A percentile compares a stretch with the other conserved stretches of the same genome.
phyloP scores from a whole-genome alignment of 35 echinoderm and acorn worm genomes.

The Lytechinus pictus region DNA sequence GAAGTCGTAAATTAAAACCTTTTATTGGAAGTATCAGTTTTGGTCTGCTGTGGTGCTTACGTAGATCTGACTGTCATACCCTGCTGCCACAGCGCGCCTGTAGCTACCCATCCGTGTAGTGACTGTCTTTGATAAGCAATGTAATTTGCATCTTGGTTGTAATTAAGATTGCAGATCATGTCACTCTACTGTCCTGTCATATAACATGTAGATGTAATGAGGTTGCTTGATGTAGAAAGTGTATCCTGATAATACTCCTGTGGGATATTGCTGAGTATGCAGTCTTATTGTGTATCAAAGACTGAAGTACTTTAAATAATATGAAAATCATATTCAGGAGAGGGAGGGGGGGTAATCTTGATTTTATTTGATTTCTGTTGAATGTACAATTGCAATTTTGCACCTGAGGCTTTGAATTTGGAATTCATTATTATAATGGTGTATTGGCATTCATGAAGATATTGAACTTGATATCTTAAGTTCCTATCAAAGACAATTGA shows the following conservation, averaged over 20 bases:
- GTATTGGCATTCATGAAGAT: too few relatives aligned
- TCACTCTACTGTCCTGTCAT: neutral
- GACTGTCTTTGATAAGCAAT: slow-evolving; percentile 23
- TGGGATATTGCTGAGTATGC: neutral
- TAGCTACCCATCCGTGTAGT: slow-evolving; percentile 18
- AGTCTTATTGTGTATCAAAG: neutral
- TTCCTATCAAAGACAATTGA: too few relatives aligned
- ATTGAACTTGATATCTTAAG: too few relatives aligned
- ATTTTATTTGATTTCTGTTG: too few relatives aligned
- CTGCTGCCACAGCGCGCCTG: neutral
- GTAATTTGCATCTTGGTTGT: slow-evolving; percentile 4
- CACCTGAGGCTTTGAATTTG: too few relatives aligned
- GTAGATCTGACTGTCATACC: neutral
- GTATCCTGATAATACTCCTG: neutral
- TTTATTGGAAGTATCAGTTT: slow-evolving; percentile 8
- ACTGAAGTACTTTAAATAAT: neutral
- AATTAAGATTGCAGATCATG: neutral
- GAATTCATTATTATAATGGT: too few relatives aligned
- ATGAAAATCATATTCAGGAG: neutral
- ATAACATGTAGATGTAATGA: neutral
- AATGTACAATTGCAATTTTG: too few relatives aligned
- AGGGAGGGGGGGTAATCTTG: neutral
- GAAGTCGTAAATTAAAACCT: neutral
- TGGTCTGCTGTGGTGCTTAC: neutral
- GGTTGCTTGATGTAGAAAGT: neutral